Conservation (phyloP, 1,140 invertebrate genomes). For the Drosophila tropicalis region DNA sequence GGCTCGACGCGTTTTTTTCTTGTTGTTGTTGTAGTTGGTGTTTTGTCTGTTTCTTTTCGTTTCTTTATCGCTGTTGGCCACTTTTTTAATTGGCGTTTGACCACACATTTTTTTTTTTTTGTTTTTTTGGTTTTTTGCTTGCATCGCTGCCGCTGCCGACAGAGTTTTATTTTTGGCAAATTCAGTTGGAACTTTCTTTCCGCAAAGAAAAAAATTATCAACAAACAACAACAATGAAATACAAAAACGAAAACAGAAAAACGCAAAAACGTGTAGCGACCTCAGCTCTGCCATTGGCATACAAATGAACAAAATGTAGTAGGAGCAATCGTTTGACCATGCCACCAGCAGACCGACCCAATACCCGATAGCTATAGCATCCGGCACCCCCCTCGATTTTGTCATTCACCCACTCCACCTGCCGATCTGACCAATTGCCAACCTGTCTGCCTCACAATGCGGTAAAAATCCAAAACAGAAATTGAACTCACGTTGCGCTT, state of each 20-base stretch:
- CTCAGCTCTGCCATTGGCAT: conserved; percentile 36
- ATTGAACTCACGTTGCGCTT: conserved; percentile 35
- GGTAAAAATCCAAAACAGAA: not conserved
- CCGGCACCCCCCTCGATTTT: not conserved
- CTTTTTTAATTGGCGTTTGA: conserved; percentile 20
- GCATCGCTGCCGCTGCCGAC: conserved; percentile 28
- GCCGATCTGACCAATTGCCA: not conserved
- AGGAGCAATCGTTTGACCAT: conserved; percentile 30
- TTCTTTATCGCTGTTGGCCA: conserved; percentile 15
- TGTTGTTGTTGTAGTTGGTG: not conserved
- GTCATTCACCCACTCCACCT: not conserved
- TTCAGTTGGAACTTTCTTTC: conserved; percentile 42
- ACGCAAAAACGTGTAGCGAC: conserved; percentile 13
- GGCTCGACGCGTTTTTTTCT: not conserved
- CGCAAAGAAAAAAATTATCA: conserved; percentile 27
- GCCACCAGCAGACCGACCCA: not conserved
- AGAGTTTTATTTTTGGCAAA: conserved; percentile 19
- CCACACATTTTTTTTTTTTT: conserved; percentile 8
- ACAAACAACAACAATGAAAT: too few species aligned
- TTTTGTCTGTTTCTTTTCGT: conserved; percentile 12
- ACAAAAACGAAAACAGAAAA: conserved; percentile 9
- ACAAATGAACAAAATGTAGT: conserved; percentile 47
- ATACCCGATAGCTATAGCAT: too few species aligned
- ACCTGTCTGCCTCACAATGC: not conserved
- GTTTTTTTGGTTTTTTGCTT: not conserved